Evolutionary conservation across 2,113 vertebrate genomes (phyloP).

Genomic region (Spilogale gracilis): DNA sequence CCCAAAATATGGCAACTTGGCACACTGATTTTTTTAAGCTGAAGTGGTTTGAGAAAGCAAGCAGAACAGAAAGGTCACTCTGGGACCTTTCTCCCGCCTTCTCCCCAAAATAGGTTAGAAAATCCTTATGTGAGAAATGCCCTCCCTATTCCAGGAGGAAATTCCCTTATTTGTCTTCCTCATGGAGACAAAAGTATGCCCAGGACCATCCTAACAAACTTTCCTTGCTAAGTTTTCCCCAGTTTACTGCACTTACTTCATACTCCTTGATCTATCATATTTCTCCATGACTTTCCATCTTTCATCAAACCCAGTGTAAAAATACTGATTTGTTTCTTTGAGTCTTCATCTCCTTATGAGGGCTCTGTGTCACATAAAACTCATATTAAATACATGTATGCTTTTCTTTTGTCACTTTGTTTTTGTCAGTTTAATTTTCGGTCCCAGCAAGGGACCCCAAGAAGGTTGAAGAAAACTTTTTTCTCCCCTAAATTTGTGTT

Average conservation of each 20-base stretch:
- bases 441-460: background rate
- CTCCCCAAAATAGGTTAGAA: background rate
- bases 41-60: background rate
- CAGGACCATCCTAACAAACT: background rate
- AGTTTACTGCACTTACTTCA: background rate
- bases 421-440: background rate
- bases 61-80: background rate
- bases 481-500: background rate
- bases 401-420: background rate
- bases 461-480: background rate
- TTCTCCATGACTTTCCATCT: background rate
- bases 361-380: background rate
- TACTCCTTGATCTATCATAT: background rate
- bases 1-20: background rate
- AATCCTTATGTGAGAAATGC: background rate
- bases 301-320: background rate
- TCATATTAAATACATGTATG: background rate
- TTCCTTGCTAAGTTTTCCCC: background rate
- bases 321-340: background rate
- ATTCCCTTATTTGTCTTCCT: too few species aligned
- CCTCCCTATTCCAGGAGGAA: background rate
- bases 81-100: background rate
- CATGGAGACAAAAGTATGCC: background rate
- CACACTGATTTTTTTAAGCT: background rate
- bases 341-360: background rate